Evolutionary conservation across 2,888 invertebrate species (phyloP), one percentile per base, ranked within the genome.

Genomic region (Lochmaea crataegi): DNA sequence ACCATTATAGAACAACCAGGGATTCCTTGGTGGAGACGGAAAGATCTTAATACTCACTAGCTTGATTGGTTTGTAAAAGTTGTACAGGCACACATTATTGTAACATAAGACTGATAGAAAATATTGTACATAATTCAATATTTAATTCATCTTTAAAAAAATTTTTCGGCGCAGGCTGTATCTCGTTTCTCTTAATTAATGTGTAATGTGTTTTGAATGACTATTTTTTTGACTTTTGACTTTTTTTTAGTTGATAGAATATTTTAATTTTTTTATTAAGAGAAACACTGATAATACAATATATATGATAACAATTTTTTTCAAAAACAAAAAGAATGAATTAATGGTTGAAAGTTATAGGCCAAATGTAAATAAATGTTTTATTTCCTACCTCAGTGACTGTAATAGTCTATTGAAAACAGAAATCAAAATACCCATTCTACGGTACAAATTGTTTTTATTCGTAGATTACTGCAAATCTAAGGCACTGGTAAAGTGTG

Each of bases 11-110:
- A 86, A 56, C 83, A 87, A 76, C 86, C 85, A 73, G 88, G 88
- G 11, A 85, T 87, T 51, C 87, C 87, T 0, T 88, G 88, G 87
- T 88, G 87, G 88, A 82, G 87, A 79, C 80, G 87, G 68, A 83
- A 85, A 77, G 86, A 86, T 79, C 79, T 84, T 48, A 79, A 79
- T 73, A 69, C 71, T 70, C 74, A 74, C 16, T 76, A 73, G 71
- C 26, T 71, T 68, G 65, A 72, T 73, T 74, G 65, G 68, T 71
- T 26, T 68, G 65, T 76, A 67, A 45, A 67, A 42, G 26, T 60
- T 68, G 60, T 68, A 61, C 14, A 67, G 11, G 12, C 48, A 38
- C 5, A n/a, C 22, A 45, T 65, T 45, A 48, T 22, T 48, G 38
- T 42, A 26, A 63, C 41, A 26, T 70, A 68, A 68, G 68, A 68